Percentiles rank a stretch among this genome's conserved stretches.
Conservation (phyloP, 1,140 invertebrate species). For the Aphaenogaster rudis region DNA sequence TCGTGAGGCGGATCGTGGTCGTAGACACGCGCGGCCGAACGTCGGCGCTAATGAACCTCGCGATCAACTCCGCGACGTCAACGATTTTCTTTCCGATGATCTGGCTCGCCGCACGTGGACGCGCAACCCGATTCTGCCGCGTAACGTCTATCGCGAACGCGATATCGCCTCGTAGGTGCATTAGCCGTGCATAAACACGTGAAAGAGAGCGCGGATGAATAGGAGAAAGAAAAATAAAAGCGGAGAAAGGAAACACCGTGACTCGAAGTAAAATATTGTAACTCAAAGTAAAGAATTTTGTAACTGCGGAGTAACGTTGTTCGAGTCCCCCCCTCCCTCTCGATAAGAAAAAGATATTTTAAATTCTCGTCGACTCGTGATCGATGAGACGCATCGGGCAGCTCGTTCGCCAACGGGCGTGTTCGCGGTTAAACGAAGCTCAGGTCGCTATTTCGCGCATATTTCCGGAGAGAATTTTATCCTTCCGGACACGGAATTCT, state of each 20-base stretch:
- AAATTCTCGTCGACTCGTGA: not conserved
- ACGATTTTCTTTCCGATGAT: conserved; percentile 21
- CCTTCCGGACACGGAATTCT: not conserved
- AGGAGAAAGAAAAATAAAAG: not conserved
- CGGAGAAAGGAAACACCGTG: no score
- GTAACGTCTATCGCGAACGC: conserved; percentile 24
- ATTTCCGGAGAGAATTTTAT: not conserved
- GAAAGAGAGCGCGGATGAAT: not conserved
- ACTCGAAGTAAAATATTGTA: no score
- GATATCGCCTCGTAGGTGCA: conserved; percentile 10
- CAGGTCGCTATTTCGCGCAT: no score
- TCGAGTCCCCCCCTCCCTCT: not conserved
- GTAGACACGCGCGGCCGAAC: not conserved
- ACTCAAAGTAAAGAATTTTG: no score
- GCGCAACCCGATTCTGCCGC: conserved; percentile 34
- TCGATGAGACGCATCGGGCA: not conserved
- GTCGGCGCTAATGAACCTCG: conserved; percentile 33
- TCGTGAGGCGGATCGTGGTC: not conserved
- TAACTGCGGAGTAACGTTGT: not conserved
- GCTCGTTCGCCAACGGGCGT: not conserved
- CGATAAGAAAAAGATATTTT: not conserved
- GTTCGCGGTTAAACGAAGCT: no score
- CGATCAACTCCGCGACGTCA: not conserved
- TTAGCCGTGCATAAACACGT: not conserved
- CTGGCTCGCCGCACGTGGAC: conserved; percentile 33